Base-by-base conservation (phyloP, 1,140 invertebrate genomes). In the Brachionus calyciflorus region DNA sequence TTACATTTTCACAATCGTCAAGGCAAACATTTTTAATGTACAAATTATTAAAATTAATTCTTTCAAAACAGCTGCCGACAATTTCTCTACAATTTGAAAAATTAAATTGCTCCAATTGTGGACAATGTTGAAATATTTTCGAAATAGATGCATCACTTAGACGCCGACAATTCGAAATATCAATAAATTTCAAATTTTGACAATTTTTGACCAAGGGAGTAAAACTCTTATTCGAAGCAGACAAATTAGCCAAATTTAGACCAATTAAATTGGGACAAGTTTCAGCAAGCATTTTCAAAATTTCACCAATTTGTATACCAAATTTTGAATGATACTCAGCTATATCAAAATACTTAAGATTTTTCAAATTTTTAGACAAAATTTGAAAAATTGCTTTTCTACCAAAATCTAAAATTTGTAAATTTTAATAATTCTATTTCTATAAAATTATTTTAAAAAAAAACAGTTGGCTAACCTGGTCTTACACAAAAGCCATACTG, bases 261-360 rank as follows among this genome's bases (percentile, higher is more conserved):
- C 51, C 5, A 19, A 12, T 51, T 9, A 73, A 40, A 33, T 73
- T 73, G 2, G 46, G 46, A 40, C 44, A 73, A 10, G n/a, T 10
- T 33, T 51, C 69, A 19, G 46, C 21, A 4, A 73, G 19, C 24
- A 24, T 24, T 65, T 19, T 65, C 19, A 65, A 41, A 28, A 73
- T 41, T 30, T 73, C 46, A 28, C 30, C 44, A 51, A 51, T 49
- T 49, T 48, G 12, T 7, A 49, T 17, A 4, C 44, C 28, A 33
- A 51, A 51, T 51, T 73, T 73, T 24, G 69, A 49, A 33, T 55
- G 26, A 6, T 44, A 73, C 3, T 51, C 46, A 7, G 46, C 33
- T 10, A 73, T 73, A n/a, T 73, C 69, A 73, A 73, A 40, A 37
- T 49, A 73, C 30, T 51, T 73, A 10, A 73, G 51, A 40, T 73